These are phyloP conservation scores for Callionymus lyra DNA, from an alignment of 2,113 vertebrate species.

Conservation along the genomic window DNA sequence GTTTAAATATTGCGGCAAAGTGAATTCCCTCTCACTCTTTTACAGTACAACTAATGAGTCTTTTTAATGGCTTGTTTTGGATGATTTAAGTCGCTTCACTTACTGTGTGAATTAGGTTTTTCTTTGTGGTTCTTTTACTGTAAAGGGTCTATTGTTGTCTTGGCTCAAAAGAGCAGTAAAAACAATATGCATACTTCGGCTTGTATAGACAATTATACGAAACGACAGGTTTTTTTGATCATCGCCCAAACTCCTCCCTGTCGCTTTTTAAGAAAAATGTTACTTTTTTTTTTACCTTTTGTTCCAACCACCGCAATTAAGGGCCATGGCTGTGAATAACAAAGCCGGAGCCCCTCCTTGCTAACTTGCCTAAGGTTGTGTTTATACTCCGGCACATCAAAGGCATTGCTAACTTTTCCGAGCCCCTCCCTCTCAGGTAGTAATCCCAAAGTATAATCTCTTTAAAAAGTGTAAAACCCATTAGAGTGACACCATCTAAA, in stretches of 20 bases:
- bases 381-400: conserved; percentile 65
- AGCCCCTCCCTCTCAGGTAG: conserved; percentile 65
- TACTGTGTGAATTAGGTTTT: conserved; percentile 10
- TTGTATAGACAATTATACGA: conserved; percentile 46
- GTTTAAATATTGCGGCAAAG: conserved; percentile 59
- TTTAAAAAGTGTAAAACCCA: conserved; percentile 69
- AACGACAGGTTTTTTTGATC: conserved; percentile 34
- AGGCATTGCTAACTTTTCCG: conserved; percentile 67
- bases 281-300: conserved; percentile 56
- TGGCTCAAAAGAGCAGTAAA: conserved; percentile 7
- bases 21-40: conserved; percentile 39
- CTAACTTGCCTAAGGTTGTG: conserved; percentile 67
- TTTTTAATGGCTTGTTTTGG: conserved; percentile 58
- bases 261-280: conserved; percentile 49
- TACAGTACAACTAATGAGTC: conserved; percentile 54
- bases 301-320: conserved; percentile 61
- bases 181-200: conserved; percentile 16
- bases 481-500: conserved; percentile 67
- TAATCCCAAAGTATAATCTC: conserved; percentile 70
- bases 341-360: conserved; percentile 57
- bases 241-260: conserved; percentile 26
- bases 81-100: conserved; percentile 55
- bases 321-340: conserved; percentile 64
- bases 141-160: conserved; percentile 5
- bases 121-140: conserved; percentile 12